phyloP scores from a whole-genome alignment of 1,140 invertebrate species.

The roundworm (Caenorhabditis elegans) region WBcel235 BX284605.5:13241501-13242000 shows the following conservation, averaged over 20 bases:
- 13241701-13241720: constrained; percentile 16
- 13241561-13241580: neutral
- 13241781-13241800: constrained; percentile 2
- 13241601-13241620: neutral
- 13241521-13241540: constrained; percentile 11
- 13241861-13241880: neutral
- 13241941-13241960: neutral
- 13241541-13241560: constrained; percentile 10
- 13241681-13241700: constrained; percentile 28
- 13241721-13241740: neutral
- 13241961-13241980: neutral
- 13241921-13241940: neutral
- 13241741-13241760: constrained; percentile 20
- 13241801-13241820: constrained; percentile 12
- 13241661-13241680: constrained; percentile 27
- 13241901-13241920: too few relatives aligned
- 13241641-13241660: neutral
- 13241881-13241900: neutral
- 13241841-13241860: neutral
- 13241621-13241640: constrained; percentile 12
- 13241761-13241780: constrained; percentile 25
- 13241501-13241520: neutral
- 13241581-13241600: neutral
- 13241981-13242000: neutral
- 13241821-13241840: constrained; percentile 5